Conservation (phyloP, 2,888 invertebrate species). For the Drosophila kuntzei region DNA sequence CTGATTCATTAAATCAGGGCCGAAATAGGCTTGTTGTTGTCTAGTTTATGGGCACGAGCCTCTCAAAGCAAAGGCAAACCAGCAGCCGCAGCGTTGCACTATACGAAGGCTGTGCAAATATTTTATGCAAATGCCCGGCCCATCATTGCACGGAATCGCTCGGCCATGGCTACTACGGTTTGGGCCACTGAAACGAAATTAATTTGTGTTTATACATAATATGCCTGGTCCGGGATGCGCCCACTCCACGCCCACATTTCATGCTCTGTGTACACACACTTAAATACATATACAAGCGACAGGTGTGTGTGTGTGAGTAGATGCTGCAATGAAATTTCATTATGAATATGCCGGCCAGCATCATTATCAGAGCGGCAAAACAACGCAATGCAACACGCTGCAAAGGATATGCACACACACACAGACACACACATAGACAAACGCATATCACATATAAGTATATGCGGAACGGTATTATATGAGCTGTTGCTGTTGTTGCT, state of each 20-base stretch:
- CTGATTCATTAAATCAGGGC: slow-evolving; percentile 76
- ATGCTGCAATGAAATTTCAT: slow-evolving; percentile 79
- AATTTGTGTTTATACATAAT: slow-evolving; percentile 83
- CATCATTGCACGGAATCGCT: slow-evolving; percentile 73
- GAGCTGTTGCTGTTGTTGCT: slow-evolving; percentile 56
- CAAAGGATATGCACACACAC: slow-evolving; percentile 73
- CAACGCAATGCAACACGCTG: slow-evolving; percentile 75
- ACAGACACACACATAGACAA: slow-evolving; percentile 33
- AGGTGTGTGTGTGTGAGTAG: slow-evolving; percentile 32
- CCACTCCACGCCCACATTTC: slow-evolving; percentile 34
- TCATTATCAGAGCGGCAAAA: slow-evolving; percentile 79
- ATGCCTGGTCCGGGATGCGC: slow-evolving; percentile 57
- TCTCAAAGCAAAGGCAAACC: slow-evolving; percentile 61
- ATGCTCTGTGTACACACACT: slow-evolving; percentile 60
- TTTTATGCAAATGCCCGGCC: slow-evolving; percentile 83
- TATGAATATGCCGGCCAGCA: slow-evolving; percentile 80
- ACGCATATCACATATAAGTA: slow-evolving; percentile 41
- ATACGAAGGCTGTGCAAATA: slow-evolving; percentile 83
- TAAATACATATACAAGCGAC: slow-evolving; percentile 37
- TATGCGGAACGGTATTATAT: slow-evolving; percentile 75
- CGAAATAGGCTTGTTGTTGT: slow-evolving; percentile 70
- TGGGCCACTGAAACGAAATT: slow-evolving; percentile 82
- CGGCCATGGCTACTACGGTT: slow-evolving; percentile 70
- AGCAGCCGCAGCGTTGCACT: slow-evolving; percentile 67
- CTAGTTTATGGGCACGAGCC: slow-evolving; percentile 74